Base-by-base conservation (phyloP, 2,888 invertebrate species). In the Sinotaia quadrata region DNA sequence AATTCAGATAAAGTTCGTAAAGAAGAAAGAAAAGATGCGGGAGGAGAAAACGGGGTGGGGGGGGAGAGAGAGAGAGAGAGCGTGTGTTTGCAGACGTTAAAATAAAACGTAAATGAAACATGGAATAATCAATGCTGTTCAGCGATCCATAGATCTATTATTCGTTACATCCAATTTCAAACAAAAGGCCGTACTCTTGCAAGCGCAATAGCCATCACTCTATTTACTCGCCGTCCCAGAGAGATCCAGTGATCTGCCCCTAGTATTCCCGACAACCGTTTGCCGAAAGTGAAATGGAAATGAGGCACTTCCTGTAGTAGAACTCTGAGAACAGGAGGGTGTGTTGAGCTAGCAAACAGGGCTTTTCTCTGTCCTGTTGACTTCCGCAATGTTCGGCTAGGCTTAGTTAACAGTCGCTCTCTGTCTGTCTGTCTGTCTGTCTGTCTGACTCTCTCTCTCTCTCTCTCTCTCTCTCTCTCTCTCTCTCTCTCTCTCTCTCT, bases 211-310 rank as follows among this genome's bases (percentile, higher is more conserved):
- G n/a, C n/a, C n/a, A 47, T 47, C 47, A 47, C 47, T 47, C 47
- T 47, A 24, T 47, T 47, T 47, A 47, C 47, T 47, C 47, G n/a
- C 24, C 47, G 24, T 47, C 24, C 47, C 18, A 18, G 47, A n/a
- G n/a, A n/a, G 47, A 47, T 47, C 47, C 21, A 47, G 47, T 47
- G n/a, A 47, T 47, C 47, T 24, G n/a, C 47, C 24, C 24, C 47
- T 8, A 24, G 21, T 24, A 21, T 47, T 47, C 47, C n/a, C 2
- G 21, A 47, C 12, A 21, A 47, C 21, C 47, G 47, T 47, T 47
- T 47, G 47, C 7, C 24, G 47, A 47, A 47, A 47, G 21, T 47
- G 24, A 24, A 47, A 7, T 47, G 47, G 47, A 47, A 47, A 47
- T 24, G 47, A 47, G 47, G 47, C 47, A 47, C 47, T 47, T 47